phyloP scores from a whole-genome alignment of 2,113 vertebrate genomes.

The Oncorhynchus keta region DNA sequence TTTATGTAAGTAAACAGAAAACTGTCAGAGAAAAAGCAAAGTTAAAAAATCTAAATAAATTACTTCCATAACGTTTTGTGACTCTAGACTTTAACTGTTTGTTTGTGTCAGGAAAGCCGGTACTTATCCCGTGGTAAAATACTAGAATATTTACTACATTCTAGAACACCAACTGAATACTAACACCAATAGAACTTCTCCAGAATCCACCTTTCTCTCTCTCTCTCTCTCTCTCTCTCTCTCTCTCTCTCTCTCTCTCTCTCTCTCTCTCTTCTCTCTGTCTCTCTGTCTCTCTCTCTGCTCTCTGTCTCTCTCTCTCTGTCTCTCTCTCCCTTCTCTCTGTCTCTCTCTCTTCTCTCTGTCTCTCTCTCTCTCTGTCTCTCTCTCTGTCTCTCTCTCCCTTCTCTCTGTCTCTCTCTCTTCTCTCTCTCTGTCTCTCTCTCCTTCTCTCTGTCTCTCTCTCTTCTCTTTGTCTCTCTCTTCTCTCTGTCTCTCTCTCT shows the following conservation, averaged over 20 bases:
- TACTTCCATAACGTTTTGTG: constrained; percentile 62
- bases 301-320: no score
- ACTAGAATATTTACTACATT: constrained; percentile 59
- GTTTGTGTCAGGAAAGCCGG: constrained; percentile 65
- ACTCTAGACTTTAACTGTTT: constrained; percentile 67
- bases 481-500: no score
- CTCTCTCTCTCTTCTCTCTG: no score
- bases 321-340: rapidly evolving
- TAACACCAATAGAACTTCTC: constrained; percentile 55
- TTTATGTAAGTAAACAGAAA: constrained; percentile 52
- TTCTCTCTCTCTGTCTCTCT: no score
- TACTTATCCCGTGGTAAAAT: constrained; percentile 53
- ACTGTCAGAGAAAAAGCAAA: constrained; percentile 48
- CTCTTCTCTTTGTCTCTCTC: no score
- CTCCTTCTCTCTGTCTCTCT: no score
- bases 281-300: rapidly evolving
- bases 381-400: no score
- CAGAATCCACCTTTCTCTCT: constrained; percentile 10
- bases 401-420: no score
- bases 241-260: no score
- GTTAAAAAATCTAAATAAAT: constrained; percentile 56
- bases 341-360: no score
- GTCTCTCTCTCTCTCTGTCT: no score
- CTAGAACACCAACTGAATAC: constrained; percentile 56
- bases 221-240: no score